A percentile compares a stretch with the other conserved stretches of the same genome.
Evolutionary conservation across 92 coral and sea anemone genomes (phyloP).

Genomic region (Hydrozoanthus gracilis): DNA sequence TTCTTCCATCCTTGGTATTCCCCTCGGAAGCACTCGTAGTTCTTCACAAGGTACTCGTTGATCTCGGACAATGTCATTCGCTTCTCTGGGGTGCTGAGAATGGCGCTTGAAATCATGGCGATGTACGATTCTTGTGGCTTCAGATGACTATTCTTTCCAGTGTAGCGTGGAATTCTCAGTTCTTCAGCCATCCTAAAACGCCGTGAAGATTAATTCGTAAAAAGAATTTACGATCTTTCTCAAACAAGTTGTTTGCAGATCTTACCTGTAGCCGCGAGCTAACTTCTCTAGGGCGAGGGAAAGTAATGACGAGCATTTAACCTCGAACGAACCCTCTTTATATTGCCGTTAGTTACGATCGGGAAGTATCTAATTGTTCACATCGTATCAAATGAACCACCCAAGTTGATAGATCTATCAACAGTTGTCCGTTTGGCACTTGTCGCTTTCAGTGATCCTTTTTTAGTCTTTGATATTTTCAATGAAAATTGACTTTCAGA

Average conservation of each 20-base stretch:
- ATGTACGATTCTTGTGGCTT: constrained; percentile 65
- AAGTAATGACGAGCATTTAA: neutral
- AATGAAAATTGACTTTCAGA: neutral
- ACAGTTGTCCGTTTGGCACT: constrained; percentile 8
- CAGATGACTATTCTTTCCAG: neutral
- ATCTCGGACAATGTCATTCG: constrained; percentile 63
- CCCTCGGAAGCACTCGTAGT: constrained; percentile 61
- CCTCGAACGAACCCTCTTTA: neutral
- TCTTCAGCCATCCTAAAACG: constrained; percentile 9
- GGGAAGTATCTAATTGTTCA: constrained; percentile 35
- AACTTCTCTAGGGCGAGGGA: too few relatives aligned
- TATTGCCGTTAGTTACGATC: neutral
- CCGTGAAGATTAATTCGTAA: too few relatives aligned
- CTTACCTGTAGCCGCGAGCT: neutral
- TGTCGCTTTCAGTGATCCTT: neutral
- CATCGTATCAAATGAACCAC: constrained; percentile 33
- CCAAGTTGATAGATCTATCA: constrained; percentile 25
- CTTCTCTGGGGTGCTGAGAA: constrained; percentile 61
- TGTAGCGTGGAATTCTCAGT: neutral
- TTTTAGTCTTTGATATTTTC: neutral
- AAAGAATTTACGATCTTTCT: too few relatives aligned
- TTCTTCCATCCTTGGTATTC: constrained; percentile 65
- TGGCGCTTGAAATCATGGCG: constrained; percentile 59
- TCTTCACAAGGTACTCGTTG: constrained; percentile 59
- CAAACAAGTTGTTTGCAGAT: too few relatives aligned